phyloP scores from a whole-genome alignment of 2,888 invertebrate genomes.

The Gortyna flavago region DNA sequence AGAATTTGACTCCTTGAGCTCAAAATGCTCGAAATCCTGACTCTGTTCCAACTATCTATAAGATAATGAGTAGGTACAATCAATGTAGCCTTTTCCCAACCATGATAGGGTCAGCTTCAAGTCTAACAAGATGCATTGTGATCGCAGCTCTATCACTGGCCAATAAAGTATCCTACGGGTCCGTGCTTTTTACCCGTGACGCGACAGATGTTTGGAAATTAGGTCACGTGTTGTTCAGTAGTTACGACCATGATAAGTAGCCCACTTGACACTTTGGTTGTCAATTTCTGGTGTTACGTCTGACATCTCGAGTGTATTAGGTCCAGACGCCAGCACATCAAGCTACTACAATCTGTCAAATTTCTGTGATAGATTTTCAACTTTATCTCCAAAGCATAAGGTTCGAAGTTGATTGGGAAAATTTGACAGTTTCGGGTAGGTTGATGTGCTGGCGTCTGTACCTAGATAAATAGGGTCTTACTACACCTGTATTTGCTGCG shows the following conservation, averaged over 20 bases:
- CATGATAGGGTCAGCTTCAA: background rate
- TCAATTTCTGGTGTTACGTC: background rate
- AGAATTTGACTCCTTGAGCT: background rate
- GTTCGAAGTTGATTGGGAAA: too few relatives aligned
- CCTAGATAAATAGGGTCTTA: slow-evolving; percentile 30
- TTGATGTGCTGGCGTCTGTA: too few relatives aligned
- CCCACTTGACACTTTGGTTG: slow-evolving; percentile 46
- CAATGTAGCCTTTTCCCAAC: background rate
- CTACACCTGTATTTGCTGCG: slow-evolving; percentile 16
- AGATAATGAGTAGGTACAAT: background rate
- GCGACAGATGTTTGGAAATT: slow-evolving; percentile 4
- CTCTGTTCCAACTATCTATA: background rate
- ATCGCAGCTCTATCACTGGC: background rate
- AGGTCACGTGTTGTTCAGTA: slow-evolving; percentile 13
- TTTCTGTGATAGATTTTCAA: too few relatives aligned
- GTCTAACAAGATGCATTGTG: background rate
- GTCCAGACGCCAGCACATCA: too few relatives aligned
- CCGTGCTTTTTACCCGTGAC: background rate
- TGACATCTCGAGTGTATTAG: slow-evolving; percentile 21
- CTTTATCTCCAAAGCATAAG: too few relatives aligned
- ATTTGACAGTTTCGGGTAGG: too few relatives aligned
- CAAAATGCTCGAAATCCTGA: background rate
- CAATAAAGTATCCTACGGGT: background rate
- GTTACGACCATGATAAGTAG: slow-evolving; percentile 10
- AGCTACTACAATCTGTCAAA: too few relatives aligned